Conservation (phyloP, 2,797 vertebrate species). For the Myiothlypis coronata region DNA sequence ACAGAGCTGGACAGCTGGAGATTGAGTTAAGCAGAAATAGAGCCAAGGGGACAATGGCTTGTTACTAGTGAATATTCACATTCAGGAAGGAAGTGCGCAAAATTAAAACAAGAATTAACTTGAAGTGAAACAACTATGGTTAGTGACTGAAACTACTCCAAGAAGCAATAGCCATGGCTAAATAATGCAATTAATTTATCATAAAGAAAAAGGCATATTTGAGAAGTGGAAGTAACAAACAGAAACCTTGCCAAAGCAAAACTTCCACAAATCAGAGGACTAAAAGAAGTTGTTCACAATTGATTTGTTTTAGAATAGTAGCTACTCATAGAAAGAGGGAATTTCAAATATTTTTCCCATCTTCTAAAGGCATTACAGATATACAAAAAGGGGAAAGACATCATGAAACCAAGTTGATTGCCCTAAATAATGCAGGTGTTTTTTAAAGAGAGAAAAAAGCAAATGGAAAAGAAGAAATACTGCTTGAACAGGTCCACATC, state of each 20-base stretch:
- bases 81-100: constrained; percentile 41
- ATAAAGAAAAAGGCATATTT: background rate
- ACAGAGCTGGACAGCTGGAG: constrained; percentile 1
- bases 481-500: background rate
- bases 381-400: background rate
- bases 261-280: background rate
- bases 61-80: constrained; percentile 31
- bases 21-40: constrained; percentile 21
- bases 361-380: background rate
- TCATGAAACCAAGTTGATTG: background rate
- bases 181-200: background rate
- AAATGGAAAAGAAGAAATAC: background rate
- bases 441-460: background rate
- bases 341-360: background rate
- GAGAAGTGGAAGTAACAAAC: background rate
- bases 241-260: background rate
- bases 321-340: background rate
- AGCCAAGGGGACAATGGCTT: background rate
- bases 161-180: background rate
- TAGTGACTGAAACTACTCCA: background rate
- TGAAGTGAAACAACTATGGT: background rate
- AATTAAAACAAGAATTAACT: constrained; percentile 51
- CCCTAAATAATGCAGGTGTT: background rate
- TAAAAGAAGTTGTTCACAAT: background rate
- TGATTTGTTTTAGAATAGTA: background rate